Percentiles rank a stretch among this genome's conserved stretches.
phyloP scores from a whole-genome alignment of 2,797 vertebrate species.

The Megalops cyprinoides region DNA sequence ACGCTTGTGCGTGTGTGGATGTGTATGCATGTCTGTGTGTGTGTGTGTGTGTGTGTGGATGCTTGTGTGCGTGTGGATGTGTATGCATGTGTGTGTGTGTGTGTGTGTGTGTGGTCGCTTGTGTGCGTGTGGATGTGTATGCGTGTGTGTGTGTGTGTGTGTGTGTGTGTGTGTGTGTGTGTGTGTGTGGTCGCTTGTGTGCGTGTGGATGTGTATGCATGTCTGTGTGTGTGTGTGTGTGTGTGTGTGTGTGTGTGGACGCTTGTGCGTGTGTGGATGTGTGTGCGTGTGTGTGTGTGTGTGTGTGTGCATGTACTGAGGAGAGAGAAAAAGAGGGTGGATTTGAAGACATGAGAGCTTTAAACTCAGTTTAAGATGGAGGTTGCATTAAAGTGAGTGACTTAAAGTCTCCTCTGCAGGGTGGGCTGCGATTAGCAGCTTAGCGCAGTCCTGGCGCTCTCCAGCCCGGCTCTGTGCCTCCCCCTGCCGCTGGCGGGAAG shows the following conservation, averaged over 20 bases:
- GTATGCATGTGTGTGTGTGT: slow-evolving; percentile 16
- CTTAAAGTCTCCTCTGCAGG: slow-evolving; percentile 72
- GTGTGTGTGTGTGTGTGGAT: not conserved
- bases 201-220: not conserved
- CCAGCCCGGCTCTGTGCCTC: not conserved
- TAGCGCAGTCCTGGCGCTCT: slow-evolving; percentile 52
- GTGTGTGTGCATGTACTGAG: slow-evolving; percentile 2
- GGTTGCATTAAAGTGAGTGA: slow-evolving; percentile 70
- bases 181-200: slow-evolving; percentile 20
- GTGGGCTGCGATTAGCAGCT: slow-evolving; percentile 69
- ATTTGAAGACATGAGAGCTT: slow-evolving; percentile 57
- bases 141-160: slow-evolving; percentile 29
- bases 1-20: slow-evolving; percentile 20
- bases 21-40: slow-evolving; percentile 14
- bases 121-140: slow-evolving; percentile 12
- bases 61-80: slow-evolving; percentile 29
- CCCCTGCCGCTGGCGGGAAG: slow-evolving; percentile 30
- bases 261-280: not conserved
- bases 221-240: slow-evolving; percentile 17
- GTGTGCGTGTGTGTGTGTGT: slow-evolving; percentile 17
- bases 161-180: not conserved
- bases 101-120: slow-evolving; percentile 13
- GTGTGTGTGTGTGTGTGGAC: slow-evolving; percentile 33
- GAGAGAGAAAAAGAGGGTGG: slow-evolving; percentile 28
- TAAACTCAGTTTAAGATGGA: slow-evolving; percentile 56